Conservation (phyloP, 2,797 vertebrate genomes). For the Malurus leucopterus region DNA sequence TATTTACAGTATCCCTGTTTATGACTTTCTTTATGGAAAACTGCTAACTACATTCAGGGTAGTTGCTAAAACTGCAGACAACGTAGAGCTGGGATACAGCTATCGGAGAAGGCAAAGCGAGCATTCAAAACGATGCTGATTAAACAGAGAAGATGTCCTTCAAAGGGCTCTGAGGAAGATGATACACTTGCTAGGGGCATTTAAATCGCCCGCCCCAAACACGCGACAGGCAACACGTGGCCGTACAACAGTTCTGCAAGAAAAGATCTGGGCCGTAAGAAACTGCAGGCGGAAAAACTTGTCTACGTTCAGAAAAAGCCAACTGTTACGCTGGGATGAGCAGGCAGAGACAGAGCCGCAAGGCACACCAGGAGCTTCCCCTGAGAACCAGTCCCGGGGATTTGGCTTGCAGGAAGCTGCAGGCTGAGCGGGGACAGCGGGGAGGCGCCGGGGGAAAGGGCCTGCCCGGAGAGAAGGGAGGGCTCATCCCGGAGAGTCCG, state of each 20-base stretch:
- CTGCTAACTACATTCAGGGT: background rate
- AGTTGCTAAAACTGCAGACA: background rate
- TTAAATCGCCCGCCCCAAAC: background rate
- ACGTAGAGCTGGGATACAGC: background rate
- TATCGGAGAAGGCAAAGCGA: rapidly evolving
- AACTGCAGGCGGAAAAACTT: rapidly evolving
- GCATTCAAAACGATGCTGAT: rapidly evolving
- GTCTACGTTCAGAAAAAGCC: rapidly evolving
- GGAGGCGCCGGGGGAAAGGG: too few relatives aligned
- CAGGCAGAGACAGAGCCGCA: too few relatives aligned
- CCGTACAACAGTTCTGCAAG: rapidly evolving
- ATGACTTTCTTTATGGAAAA: background rate
- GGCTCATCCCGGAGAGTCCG: background rate
- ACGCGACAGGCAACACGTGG: rapidly evolving
- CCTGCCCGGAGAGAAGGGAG: rapidly evolving
- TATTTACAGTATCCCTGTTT: background rate
- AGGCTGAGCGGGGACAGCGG: rapidly evolving
- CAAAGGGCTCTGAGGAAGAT: rapidly evolving
- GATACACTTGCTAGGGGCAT: rapidly evolving
- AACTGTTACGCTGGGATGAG: rapidly evolving
- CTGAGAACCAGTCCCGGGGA: rapidly evolving
- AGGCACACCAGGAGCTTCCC: background rate
- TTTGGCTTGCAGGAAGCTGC: rapidly evolving
- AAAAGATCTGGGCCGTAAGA: rapidly evolving
- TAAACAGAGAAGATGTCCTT: rapidly evolving